Evolutionary conservation across 1,140 invertebrate genomes (phyloP).

Genomic region (Achatina immaculata): DNA sequence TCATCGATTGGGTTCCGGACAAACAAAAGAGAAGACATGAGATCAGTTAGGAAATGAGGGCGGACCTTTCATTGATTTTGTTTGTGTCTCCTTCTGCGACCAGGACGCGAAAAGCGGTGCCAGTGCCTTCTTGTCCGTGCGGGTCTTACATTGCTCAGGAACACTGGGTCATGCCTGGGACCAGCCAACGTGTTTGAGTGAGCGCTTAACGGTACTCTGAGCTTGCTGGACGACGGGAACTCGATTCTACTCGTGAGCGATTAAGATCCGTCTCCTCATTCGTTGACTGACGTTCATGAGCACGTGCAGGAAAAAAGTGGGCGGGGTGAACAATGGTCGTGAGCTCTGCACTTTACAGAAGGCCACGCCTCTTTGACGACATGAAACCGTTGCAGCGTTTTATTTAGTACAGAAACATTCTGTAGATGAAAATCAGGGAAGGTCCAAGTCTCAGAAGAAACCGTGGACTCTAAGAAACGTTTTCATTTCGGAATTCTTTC

Average conservation of each 20-base stretch:
- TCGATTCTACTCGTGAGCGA: background rate
- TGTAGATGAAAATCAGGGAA: too few species aligned
- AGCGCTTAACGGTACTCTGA: too few species aligned
- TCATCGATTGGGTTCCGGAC: background rate
- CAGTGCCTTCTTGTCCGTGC: background rate
- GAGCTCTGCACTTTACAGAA: background rate
- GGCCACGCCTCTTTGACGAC: background rate
- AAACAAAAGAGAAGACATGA: conserved; percentile 14
- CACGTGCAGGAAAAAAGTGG: background rate
- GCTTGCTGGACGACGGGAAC: background rate
- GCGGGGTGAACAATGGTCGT: background rate
- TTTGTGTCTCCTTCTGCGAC: background rate
- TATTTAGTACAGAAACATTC: too few species aligned
- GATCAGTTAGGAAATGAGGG: conserved; percentile 12
- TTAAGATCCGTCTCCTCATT: background rate
- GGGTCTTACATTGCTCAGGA: background rate
- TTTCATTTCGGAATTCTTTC: background rate
- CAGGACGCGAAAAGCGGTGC: background rate
- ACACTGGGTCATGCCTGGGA: background rate
- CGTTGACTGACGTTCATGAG: background rate
- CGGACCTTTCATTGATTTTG: conserved; percentile 27
- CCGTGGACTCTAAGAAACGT: background rate
- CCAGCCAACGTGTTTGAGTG: too few species aligned
- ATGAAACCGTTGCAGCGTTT: too few species aligned
- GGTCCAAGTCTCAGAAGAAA: too few species aligned